Conservation (phyloP, 2,888 invertebrate genomes). For the Iphiclides podalirius region DNA sequence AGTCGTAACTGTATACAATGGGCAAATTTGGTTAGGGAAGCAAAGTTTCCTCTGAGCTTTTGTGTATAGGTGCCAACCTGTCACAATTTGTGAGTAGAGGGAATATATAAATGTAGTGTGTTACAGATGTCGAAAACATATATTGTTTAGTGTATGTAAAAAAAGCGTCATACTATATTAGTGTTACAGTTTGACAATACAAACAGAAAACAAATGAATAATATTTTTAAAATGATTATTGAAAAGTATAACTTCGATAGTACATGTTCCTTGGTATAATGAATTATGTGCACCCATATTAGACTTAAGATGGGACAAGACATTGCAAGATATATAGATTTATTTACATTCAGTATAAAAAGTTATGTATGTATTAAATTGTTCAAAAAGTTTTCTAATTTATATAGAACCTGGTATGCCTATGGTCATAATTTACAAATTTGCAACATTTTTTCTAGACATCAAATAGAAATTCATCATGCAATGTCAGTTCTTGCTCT, state of each 20-base stretch:
- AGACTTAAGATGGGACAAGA: not conserved
- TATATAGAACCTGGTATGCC: no score
- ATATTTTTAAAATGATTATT: conserved; percentile 33
- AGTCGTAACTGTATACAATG: no score
- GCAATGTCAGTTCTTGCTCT: conserved; percentile 10
- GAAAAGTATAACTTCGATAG: conserved; percentile 36
- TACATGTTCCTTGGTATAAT: conserved; percentile 16
- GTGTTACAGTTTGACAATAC: conserved; percentile 66
- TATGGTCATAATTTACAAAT: no score
- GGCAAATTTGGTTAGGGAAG: no score
- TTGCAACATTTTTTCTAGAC: no score
- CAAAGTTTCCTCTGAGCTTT: no score
- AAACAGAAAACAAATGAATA: conserved; percentile 37
- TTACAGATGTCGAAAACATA: not conserved
- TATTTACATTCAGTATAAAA: no score
- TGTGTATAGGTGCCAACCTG: not conserved
- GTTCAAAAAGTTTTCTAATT: no score
- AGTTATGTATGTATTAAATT: no score
- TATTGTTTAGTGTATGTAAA: conserved; percentile 8
- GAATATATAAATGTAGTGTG: conserved; percentile 15
- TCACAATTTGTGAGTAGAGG: conserved; percentile 22
- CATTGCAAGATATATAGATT: conserved; percentile 10
- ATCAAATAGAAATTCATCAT: not conserved
- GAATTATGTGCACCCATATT: conserved; percentile 18
- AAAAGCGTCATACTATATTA: conserved; percentile 40